Base-by-base conservation (phyloP, 2,797 vertebrate genomes). In the Forpus xanthops region DNA sequence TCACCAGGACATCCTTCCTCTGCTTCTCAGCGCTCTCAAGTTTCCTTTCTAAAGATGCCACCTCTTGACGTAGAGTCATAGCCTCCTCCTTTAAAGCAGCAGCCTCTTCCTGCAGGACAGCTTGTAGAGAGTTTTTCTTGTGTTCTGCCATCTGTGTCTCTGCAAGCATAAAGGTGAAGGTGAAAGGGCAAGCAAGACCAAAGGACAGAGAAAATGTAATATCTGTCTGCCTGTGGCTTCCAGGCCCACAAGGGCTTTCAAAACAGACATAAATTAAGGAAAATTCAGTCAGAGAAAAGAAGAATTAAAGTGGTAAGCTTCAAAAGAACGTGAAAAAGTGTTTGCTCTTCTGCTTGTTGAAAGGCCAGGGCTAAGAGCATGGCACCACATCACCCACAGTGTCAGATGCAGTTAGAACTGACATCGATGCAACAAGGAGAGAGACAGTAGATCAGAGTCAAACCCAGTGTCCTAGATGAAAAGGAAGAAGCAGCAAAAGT, bases 1-100 rank as follows among this genome's bases (percentile, higher is more conserved):
- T 96, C 90, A 98, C 97, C 97, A 96, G 92, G 49, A 93, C 74
- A 61, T 97, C 96, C 70, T 55, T 81, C 47, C 80, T 94, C 37
- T 97, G 96, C n/a, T 95, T 83, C 76, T 98, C 97, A 10, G 82
- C 50, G 58, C 41, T 95, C 73, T 77, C 77, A 1, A 97, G 53
- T n/a, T 75, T 94, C 55, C 61, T 94, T 94, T 96, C 95, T 74
- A 97, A 95, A 74, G 94, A 95, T 2, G 50, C 35, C 93, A 97
- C 49, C 35, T 95, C 96, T 35, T 92, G 94, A 19, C n/a, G 95
- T 21, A 98, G 85, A 41, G 72, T 66, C 72, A 15, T 25, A 91
- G 91, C 72, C 55, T 97, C 96, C 88, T 95, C 89, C 75, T 96
- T 92, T 8, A 96, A 77, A 55, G 92, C 94, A 62, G 66, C 47